phyloP scores from a whole-genome alignment of 2,113 vertebrate species.

The Tretioscincus oriximinensis region DNA sequence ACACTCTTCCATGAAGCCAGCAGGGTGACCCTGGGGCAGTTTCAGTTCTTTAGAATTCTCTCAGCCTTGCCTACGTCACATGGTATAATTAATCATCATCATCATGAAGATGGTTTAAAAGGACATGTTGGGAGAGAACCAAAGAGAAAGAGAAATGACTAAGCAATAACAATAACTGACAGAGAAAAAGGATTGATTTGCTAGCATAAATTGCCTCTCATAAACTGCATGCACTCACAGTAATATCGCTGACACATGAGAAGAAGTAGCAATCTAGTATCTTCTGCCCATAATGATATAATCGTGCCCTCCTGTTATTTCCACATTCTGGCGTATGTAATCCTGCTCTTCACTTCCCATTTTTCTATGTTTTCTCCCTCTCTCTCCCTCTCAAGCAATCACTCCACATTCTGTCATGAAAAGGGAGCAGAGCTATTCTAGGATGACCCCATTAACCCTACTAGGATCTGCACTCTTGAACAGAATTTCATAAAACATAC shows the following conservation, averaged over 20 bases:
- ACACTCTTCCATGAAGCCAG: no score
- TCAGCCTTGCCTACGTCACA: no score
- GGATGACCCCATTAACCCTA: background rate
- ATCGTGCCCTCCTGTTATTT: background rate
- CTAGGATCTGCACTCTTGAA: background rate
- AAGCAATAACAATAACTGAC: no score
- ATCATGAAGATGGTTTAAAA: no score
- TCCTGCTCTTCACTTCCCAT: background rate
- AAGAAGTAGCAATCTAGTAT: background rate
- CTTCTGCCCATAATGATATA: background rate
- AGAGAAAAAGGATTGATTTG: no score
- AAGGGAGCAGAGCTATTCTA: conserved; percentile 8
- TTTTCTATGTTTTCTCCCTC: background rate
- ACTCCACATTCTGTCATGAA: background rate
- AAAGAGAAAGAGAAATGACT: no score
- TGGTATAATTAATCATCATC: no score
- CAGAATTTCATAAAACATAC: conserved; percentile 16
- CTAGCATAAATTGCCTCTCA: no score
- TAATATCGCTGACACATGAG: background rate
- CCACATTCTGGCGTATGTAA: conserved; percentile 2
- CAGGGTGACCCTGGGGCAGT: no score
- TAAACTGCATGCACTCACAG: background rate
- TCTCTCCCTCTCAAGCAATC: background rate
- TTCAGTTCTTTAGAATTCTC: no score
- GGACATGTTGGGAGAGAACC: no score